A percentile compares a stretch with the other conserved stretches of the same genome.
phyloP scores from a whole-genome alignment of 2,113 vertebrate species.

The Calyptommatus sinebrachiatus region DNA sequence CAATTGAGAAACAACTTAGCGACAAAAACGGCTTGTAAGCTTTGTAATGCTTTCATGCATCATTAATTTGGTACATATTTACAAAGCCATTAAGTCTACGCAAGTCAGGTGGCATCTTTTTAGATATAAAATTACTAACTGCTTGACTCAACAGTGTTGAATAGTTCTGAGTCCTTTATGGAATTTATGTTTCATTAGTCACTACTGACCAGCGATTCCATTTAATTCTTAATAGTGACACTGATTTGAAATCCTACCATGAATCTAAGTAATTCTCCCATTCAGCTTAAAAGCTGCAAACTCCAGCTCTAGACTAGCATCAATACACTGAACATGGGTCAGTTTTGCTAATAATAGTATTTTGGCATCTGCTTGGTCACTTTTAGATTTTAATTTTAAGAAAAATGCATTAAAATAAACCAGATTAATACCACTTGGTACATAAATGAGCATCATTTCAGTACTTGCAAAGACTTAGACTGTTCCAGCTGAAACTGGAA shows the following conservation, averaged over 20 bases:
- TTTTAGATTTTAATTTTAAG: too few species aligned
- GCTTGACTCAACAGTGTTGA: background rate
- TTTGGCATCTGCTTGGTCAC: too few species aligned
- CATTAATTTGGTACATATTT: background rate
- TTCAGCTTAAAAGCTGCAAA: background rate
- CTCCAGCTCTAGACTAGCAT: background rate
- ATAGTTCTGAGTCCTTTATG: background rate
- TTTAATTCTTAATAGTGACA: background rate
- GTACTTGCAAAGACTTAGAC: too few species aligned
- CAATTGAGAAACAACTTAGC: background rate
- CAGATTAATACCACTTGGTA: too few species aligned
- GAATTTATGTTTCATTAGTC: background rate
- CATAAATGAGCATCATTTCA: too few species aligned
- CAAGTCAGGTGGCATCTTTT: background rate
- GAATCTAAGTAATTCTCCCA: too few species aligned
- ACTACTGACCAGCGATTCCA: background rate
- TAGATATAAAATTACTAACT: background rate
- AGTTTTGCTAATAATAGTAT: too few species aligned
- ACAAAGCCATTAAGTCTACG: background rate
- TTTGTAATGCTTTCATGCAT: background rate
- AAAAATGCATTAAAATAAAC: too few species aligned
- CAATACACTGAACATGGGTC: background rate
- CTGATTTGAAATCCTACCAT: too few species aligned
- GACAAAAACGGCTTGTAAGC: background rate
- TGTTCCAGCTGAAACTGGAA: too few species aligned